Evolutionary conservation across 2,888 invertebrate species (phyloP), one percentile per base, ranked within the genome.

Genomic region (Chouioia cunea): DNA sequence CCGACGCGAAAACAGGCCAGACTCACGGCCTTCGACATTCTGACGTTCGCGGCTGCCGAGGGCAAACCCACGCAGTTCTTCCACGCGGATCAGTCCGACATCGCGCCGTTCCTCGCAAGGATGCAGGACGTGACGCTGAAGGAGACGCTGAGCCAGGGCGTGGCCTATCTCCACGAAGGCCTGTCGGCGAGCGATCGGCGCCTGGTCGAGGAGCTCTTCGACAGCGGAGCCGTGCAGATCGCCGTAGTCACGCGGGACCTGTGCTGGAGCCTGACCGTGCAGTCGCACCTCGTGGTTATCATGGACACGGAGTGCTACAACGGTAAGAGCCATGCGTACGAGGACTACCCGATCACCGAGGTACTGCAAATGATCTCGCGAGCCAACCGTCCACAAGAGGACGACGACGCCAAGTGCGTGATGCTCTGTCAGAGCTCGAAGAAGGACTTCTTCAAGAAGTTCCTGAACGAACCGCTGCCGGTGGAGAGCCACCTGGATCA

Each of bases 401-500:
- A 99, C 86, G 93, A 95, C 20, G 96, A 97, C 83, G 94, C 97
- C 44, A 93, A 97, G 80, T 97, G 97, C 76, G 97, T 99, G 12
- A 90, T 99, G 4, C 93, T 99, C 90, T 99, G 99, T 86, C 99
- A 97, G 79, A 93, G 93, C 66, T 97, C 97, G 12, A 99, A 99
- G 87, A 99, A 98, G 87, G 97, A 98, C 78, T 98, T 97, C 90
- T 99, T 97, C 88, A 97, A 97, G 83, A 99, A 99, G 85, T 96
- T 99, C 85, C 88, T 99, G 60, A 97, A 96, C 83, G 99, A 99
- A 84, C 97, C 98, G 0, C 86, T 99, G 68, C 99, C 99, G 0
- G 93, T 99, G 0, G 99, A 99, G 91, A 98, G 97, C 76, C 99
- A 99, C 86, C 88, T 99, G 78, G 99, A 99, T 88, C 99, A 99